Conservation (phyloP, 2,113 vertebrate genomes). For the Epinephelus cyanopodus region DNA sequence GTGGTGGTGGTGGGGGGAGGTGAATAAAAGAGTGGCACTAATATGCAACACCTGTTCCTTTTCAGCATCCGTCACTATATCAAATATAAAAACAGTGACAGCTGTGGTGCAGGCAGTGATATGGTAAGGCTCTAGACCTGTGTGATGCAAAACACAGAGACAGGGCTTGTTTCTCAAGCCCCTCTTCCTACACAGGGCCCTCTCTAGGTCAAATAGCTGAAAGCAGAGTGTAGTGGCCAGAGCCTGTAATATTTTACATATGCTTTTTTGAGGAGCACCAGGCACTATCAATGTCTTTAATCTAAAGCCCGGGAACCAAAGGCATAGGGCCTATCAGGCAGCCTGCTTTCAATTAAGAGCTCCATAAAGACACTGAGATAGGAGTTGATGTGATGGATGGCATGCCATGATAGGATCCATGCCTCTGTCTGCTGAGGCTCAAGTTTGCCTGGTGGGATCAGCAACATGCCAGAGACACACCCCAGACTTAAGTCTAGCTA, state of each 20-base stretch:
- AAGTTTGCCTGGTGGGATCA: not conserved
- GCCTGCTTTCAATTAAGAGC: slow-evolving; percentile 74
- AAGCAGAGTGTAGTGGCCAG: slow-evolving; percentile 59
- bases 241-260: slow-evolving; percentile 72
- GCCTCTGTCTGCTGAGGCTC: slow-evolving; percentile 46
- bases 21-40: slow-evolving; percentile 74
- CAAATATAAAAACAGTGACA: slow-evolving; percentile 81
- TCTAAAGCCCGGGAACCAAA: slow-evolving; percentile 43
- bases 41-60: slow-evolving; percentile 83
- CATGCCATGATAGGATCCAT: slow-evolving; percentile 46
- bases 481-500: not conserved
- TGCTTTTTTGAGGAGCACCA: slow-evolving; percentile 61
- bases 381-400: slow-evolving; percentile 62
- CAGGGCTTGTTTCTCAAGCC: slow-evolving; percentile 38
- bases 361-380: slow-evolving; percentile 49
- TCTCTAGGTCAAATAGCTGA: slow-evolving; percentile 60
- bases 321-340: slow-evolving; percentile 23
- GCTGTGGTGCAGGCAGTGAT: slow-evolving; percentile 81
- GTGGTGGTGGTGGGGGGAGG: not conserved
- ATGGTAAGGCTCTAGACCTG: slow-evolving; percentile 5
- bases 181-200: slow-evolving; percentile 40
- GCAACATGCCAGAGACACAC: slow-evolving; percentile 35
- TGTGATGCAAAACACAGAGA: slow-evolving; percentile 63
- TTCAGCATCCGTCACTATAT: slow-evolving; percentile 76
- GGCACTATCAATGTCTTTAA: slow-evolving; percentile 61